phyloP scores from a whole-genome alignment of 2,888 invertebrate genomes.

The Acronicta alni region DNA sequence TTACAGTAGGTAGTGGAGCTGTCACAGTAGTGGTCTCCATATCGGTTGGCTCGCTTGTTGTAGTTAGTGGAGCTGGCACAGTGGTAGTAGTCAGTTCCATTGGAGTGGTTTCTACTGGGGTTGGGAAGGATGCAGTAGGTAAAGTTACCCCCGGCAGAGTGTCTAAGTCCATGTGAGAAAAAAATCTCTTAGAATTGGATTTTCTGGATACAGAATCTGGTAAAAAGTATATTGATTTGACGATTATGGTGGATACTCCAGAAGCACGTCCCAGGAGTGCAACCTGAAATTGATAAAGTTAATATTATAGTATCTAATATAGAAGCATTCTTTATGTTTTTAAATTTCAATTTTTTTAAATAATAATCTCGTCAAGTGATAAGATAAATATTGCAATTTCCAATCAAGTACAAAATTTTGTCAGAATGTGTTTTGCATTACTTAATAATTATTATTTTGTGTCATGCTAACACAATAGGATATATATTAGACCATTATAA shows the following conservation, averaged over 20 bases:
- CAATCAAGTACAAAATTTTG: too few species aligned
- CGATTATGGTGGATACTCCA: slow-evolving; percentile 28
- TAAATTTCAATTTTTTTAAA: too few species aligned
- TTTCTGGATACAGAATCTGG: background rate
- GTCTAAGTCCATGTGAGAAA: background rate
- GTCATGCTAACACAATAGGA: too few species aligned
- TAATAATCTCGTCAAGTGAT: background rate
- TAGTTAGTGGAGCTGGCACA: slow-evolving; percentile 12
- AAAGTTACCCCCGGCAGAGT: slow-evolving; percentile 1
- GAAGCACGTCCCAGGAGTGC: slow-evolving; percentile 38
- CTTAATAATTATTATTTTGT: too few species aligned
- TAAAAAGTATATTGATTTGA: slow-evolving; percentile 34
- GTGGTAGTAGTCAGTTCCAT: slow-evolving; percentile 8
- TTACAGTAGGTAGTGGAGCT: slow-evolving; percentile 12
- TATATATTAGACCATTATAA: too few species aligned
- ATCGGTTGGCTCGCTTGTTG: slow-evolving; percentile 2
- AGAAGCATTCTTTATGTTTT: too few species aligned
- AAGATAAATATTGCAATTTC: background rate
- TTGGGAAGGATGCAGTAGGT: slow-evolving; percentile 24
- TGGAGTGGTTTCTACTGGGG: background rate
- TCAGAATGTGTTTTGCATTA: too few species aligned
- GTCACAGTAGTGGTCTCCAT: slow-evolving; percentile 10
- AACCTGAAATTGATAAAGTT: slow-evolving; percentile 47
- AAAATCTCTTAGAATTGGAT: background rate
- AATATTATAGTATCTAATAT: background rate